Base-by-base conservation (phyloP, 1,140 invertebrate species). In the Drosophila yakuba region DNA sequence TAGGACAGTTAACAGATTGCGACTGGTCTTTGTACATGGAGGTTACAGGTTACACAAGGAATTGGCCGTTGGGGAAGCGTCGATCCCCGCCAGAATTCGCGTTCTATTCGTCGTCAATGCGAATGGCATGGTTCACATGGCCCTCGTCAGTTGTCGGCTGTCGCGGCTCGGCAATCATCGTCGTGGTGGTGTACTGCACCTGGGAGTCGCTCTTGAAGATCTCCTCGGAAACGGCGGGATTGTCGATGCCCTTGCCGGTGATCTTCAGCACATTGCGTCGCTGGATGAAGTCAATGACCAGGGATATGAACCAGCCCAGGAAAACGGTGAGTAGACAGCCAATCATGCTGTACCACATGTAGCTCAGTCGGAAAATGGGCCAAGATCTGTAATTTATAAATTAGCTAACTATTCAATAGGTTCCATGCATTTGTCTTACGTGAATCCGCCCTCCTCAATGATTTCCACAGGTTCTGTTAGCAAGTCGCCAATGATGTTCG, bases 301-400 rank as follows among this genome's bases (percentile, higher is more conserved):
- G 93, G 47, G 96, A 97, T 2, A 97, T 94, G 0, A 95, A 35
- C 32, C 96, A 90, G 1, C 97, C 97, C 12, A 96, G 92, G 3
- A 96, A 66, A 28, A 97, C 92, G 0, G 97, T 97, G 0, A 95
- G 92, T 1, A 95, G 67, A 48, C 95, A 95, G 2, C 96, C 97
- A n/a, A 97, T 95, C 28, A 94, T 94, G n/a, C 95, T 94, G 74
- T 95, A 95, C 95, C 95, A 95, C 90, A 95, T 93, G 74, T 95
- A 95, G 23, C 95, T 95, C 55, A 95, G 92, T 36, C 93, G 93
- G 76, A 95, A 95, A 35, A 95, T 94, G 93, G 93, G 90, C 81
- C 93, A 94, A 4, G 93, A 93, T 1, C 91, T 92, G 51, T 20
- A 62, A 35, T 12, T 11, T 3, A 25, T 17, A 6, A 10, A 20